A percentile compares a stretch with the other conserved stretches of the same genome.
These are phyloP conservation scores for Phytoseiulus persimilis DNA, from an alignment of 2,888 invertebrate species.

Conservation along the genomic window DNA sequence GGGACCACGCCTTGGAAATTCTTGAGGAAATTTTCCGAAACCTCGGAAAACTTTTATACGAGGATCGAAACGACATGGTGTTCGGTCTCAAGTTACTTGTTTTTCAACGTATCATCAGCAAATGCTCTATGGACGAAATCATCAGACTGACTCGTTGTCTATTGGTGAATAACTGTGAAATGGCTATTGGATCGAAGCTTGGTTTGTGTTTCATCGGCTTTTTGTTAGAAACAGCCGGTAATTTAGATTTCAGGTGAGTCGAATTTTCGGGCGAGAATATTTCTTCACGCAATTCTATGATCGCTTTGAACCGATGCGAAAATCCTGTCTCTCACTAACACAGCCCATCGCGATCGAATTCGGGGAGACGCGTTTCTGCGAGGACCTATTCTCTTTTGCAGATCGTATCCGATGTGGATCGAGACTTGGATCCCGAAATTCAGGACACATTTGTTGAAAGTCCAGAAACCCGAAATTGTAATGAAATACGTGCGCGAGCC, in stretches of 20 bases:
- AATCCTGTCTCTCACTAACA: too few species aligned
- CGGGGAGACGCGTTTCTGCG: too few species aligned
- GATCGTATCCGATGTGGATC: not conserved
- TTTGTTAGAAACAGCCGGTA: slow-evolving; percentile 16
- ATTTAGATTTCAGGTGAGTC: not conserved
- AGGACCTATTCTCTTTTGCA: too few species aligned
- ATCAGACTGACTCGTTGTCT: slow-evolving; percentile 14
- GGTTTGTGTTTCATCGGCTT: slow-evolving; percentile 28
- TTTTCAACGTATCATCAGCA: slow-evolving; percentile 15
- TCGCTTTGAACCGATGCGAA: too few species aligned
- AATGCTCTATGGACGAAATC: slow-evolving; percentile 26
- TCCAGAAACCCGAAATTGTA: not conserved
- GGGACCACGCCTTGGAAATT: slow-evolving; percentile 17
- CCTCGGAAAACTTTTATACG: not conserved
- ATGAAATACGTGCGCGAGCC: not conserved
- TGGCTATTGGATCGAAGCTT: slow-evolving; percentile 25
- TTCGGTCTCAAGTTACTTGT: slow-evolving; percentile 11
- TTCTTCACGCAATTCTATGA: too few species aligned
- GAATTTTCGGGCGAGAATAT: too few species aligned
- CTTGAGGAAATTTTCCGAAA: not conserved
- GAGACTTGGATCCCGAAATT: not conserved
- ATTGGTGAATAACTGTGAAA: not conserved
- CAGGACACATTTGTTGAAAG: not conserved
- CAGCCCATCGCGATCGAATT: too few species aligned
- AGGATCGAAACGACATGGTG: slow-evolving; percentile 20